phyloP scores from a whole-genome alignment of 2,113 vertebrate species.

The Calidris pugnax region DNA sequence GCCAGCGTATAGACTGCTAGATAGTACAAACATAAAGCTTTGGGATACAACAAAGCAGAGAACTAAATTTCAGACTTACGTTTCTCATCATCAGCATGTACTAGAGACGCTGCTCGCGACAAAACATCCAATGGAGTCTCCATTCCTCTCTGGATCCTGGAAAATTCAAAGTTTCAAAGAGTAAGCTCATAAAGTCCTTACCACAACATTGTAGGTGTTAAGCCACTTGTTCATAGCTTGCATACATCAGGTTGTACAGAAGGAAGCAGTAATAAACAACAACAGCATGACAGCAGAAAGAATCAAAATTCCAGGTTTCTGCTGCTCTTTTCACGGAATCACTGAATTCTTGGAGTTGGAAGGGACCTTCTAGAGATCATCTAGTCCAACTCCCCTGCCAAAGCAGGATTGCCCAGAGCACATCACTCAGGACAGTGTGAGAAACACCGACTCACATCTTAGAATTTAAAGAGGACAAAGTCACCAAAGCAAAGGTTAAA shows the following conservation, averaged over 20 bases:
- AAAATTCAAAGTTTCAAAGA: slow-evolving; percentile 9
- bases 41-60: background rate
- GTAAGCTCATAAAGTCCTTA: background rate
- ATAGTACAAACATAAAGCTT: background rate
- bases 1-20: background rate
- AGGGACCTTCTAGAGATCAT: too few relatives aligned
- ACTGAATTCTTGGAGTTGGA: too few relatives aligned
- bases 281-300: background rate
- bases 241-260: too few relatives aligned
- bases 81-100: slow-evolving; percentile 95
- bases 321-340: background rate
- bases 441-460: too few relatives aligned
- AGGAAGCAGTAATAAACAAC: background rate
- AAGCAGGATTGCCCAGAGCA: too few relatives aligned
- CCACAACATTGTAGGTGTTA: background rate
- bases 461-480: too few relatives aligned
- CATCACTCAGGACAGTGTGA: too few relatives aligned
- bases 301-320: background rate
- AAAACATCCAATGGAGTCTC: slow-evolving; percentile 97
- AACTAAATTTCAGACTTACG: slow-evolving; percentile 80
- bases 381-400: too few relatives aligned
- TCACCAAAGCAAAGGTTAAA: too few relatives aligned
- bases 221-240: background rate
- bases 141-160: slow-evolving; percentile 84
- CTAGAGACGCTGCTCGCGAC: slow-evolving; percentile 96